These are phyloP conservation scores for Osmerus mordax DNA, from an alignment of 2,113 vertebrate species.

Conservation along the genomic window DNA sequence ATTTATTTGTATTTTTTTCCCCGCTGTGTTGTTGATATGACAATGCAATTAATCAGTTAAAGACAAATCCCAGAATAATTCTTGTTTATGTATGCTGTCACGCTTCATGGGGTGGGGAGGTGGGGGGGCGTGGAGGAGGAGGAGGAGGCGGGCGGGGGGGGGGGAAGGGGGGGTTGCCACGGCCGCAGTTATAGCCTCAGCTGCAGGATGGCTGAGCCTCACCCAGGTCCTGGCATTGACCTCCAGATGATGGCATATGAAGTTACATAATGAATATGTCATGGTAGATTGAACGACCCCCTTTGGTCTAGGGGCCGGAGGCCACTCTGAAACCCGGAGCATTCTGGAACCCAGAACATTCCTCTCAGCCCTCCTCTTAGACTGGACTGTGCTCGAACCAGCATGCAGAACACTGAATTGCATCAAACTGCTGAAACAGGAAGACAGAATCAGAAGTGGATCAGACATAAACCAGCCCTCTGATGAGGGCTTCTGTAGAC, in stretches of 20 bases:
- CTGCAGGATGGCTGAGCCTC: constrained; percentile 21
- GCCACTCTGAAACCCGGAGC: constrained; percentile 34
- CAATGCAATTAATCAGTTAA: not conserved
- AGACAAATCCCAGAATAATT: not conserved
- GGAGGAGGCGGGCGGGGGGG: not conserved
- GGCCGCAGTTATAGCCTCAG: not conserved
- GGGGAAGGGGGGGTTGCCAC: not conserved
- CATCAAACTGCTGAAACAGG: not conserved
- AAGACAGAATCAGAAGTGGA: constrained; percentile 28
- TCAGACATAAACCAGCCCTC: constrained; percentile 24
- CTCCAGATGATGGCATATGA: constrained; percentile 50
- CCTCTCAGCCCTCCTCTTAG: constrained; percentile 26
- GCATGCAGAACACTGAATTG: not conserved
- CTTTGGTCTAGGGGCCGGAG: constrained; percentile 35
- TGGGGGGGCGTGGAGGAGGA: not conserved
- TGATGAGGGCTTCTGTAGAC: constrained; percentile 39
- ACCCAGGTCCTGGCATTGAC: constrained; percentile 30
- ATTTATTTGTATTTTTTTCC: no score
- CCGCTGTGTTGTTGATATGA: not conserved
- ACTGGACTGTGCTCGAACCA: constrained; percentile 23
- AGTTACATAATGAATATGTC: constrained; percentile 73
- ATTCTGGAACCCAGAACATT: constrained; percentile 21
- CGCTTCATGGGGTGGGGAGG: not conserved
- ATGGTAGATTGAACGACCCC: constrained; percentile 38
- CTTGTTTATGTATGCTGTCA: not conserved